Conservation (phyloP, 2,888 invertebrate genomes). For the Sussaba pulchella region DNA sequence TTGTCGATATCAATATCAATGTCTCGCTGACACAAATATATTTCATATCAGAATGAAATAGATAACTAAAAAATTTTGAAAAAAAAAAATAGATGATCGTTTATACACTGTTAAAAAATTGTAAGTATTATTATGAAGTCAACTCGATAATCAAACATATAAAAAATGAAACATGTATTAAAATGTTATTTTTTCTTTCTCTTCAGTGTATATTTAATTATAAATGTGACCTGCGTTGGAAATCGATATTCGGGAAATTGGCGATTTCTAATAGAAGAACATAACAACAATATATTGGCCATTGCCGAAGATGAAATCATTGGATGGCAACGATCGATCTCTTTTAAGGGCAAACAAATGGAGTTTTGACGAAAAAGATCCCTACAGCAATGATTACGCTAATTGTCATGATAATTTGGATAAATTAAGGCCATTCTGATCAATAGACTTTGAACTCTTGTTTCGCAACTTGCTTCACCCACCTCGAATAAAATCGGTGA, state of each 20-base stretch:
- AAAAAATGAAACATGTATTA: too few species aligned
- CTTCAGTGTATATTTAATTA: neutral
- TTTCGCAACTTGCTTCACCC: neutral
- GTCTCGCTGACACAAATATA: too few species aligned
- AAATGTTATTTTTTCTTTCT: too few species aligned
- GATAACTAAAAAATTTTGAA: too few species aligned
- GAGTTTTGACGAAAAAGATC: neutral
- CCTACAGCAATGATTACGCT: neutral
- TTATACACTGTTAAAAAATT: too few species aligned
- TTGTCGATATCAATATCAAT: too few species aligned
- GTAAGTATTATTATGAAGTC: too few species aligned
- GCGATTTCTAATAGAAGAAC: neutral
- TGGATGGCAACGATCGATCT: neutral
- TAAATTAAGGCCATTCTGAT: neutral
- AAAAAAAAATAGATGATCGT: too few species aligned
- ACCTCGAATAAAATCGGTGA: conserved; percentile 10
- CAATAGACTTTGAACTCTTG: neutral
- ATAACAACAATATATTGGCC: neutral
- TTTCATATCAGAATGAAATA: too few species aligned
- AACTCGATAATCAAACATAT: too few species aligned
- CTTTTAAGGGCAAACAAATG: neutral
- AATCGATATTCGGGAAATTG: neutral
- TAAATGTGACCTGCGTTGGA: neutral
- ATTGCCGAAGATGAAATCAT: neutral
- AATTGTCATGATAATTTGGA: conserved; percentile 18